phyloP scores from a whole-genome alignment of 2,113 vertebrate genomes.

The Oenanthe oenanthe region DNA sequence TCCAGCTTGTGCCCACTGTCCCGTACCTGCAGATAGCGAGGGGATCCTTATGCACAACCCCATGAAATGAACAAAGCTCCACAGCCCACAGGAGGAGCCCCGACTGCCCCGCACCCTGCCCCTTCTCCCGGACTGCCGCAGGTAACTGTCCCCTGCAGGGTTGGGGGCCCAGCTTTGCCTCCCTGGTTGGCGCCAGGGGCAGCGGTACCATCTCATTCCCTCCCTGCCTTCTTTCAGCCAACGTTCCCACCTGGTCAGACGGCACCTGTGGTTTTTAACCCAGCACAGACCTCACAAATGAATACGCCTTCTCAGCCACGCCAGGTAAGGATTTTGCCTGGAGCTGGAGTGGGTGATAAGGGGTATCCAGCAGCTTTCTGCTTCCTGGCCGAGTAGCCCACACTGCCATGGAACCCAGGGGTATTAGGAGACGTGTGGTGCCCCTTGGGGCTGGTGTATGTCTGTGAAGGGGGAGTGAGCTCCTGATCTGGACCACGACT shows the following conservation, averaged over 20 bases:
- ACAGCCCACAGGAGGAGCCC: conserved; percentile 95
- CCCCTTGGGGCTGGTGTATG: rapidly evolving
- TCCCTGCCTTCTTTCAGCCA: conserved; percentile 75
- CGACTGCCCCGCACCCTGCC: conserved; percentile 91
- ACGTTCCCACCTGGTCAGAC: conserved; percentile 89
- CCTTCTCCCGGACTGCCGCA: conserved; percentile 94
- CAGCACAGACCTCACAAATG: conserved; percentile 92
- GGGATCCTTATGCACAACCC: conserved; percentile 93
- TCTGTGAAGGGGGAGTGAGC: background rate
- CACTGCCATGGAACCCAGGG: rapidly evolving
- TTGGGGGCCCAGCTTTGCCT: background rate
- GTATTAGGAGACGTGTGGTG: background rate
- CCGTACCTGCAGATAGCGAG: conserved; percentile 74
- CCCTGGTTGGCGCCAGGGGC: rapidly evolving
- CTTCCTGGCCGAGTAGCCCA: background rate
- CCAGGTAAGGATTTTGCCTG: conserved; percentile 82
- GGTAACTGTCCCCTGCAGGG: conserved; percentile 65
- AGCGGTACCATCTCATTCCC: background rate
- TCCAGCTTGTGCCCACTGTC: background rate
- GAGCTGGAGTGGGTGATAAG: background rate
- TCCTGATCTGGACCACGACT: rapidly evolving
- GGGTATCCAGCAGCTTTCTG: background rate
- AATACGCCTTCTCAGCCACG: conserved; percentile 93
- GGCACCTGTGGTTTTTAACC: conserved; percentile 91
- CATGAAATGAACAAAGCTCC: conserved; percentile 99